Conservation (phyloP, 2,797 vertebrate species). For the Urosaurus nigricauda region DNA sequence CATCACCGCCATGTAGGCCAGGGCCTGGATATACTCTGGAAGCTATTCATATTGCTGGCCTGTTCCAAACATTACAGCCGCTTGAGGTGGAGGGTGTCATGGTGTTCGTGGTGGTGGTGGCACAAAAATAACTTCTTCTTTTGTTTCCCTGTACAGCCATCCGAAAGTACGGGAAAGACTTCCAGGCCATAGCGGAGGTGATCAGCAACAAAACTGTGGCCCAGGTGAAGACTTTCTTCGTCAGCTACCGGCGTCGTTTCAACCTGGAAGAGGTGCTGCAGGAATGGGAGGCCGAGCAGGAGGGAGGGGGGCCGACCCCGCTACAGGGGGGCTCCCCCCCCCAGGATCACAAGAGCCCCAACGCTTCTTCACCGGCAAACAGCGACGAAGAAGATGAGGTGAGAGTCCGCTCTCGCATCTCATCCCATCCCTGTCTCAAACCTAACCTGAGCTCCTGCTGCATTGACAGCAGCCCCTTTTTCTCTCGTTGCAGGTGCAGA, state of each 20-base stretch:
- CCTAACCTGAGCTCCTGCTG: accelerated
- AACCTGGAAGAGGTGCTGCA: constrained; percentile 92
- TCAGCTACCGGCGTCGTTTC: constrained; percentile 91
- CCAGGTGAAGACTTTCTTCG: constrained; percentile 92
- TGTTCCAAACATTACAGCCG: background rate
- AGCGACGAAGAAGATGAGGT: constrained; percentile 77
- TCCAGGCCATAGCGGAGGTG: constrained; percentile 89
- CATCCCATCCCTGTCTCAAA: too few species aligned
- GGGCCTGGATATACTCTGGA: too few species aligned
- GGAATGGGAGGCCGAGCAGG: constrained; percentile 93
- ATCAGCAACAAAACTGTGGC: constrained; percentile 91
- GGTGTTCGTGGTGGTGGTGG: too few species aligned
- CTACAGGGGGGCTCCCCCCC: background rate
- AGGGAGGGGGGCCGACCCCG: constrained; percentile 72
- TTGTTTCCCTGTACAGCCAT: constrained; percentile 80
- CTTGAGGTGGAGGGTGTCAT: background rate
- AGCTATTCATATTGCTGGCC: background rate
- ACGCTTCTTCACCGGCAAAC: constrained; percentile 70
- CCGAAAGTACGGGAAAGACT: constrained; percentile 91
- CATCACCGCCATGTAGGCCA: too few species aligned
- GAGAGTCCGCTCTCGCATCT: constrained; percentile 10
- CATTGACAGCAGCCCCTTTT: too few species aligned
- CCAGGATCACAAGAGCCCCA: constrained; percentile 60
- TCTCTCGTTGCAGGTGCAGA: constrained; percentile 80
- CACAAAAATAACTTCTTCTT: background rate